phyloP scores from a whole-genome alignment of 2,113 vertebrate genomes.

The Corapipo altera region DNA sequence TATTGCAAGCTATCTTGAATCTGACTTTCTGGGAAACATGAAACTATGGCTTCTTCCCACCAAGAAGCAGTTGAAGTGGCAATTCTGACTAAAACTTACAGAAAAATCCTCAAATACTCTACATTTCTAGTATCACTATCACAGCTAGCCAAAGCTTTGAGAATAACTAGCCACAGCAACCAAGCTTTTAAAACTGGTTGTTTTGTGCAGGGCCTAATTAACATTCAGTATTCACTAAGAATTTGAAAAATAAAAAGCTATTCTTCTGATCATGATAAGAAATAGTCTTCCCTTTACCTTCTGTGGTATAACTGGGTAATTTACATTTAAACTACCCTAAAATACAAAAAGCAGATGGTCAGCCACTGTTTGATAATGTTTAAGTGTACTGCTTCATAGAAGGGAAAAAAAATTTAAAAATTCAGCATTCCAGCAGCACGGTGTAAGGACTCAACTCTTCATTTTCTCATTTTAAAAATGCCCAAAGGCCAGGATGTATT shows the following conservation, averaged over 20 bases:
- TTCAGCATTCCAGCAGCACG: slow-evolving; percentile 9
- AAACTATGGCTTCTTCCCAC: background rate
- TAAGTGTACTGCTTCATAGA: background rate
- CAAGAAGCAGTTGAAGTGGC: background rate
- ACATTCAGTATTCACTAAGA: background rate
- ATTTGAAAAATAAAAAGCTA: background rate
- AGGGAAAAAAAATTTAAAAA: background rate
- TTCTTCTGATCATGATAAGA: background rate
- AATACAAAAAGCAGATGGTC: background rate
- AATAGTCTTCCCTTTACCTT: background rate
- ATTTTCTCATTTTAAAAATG: slow-evolving; percentile 47
- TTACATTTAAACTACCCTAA: background rate
- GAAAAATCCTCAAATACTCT: background rate
- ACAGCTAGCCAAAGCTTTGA: background rate
- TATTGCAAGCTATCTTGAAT: background rate
- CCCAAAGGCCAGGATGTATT: slow-evolving; percentile 79
- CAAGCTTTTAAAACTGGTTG: background rate
- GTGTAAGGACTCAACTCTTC: background rate
- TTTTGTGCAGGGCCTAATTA: background rate
- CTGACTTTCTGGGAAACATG: background rate
- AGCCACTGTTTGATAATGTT: background rate
- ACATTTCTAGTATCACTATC: background rate
- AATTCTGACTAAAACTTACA: background rate
- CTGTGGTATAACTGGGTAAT: background rate
- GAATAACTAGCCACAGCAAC: background rate